These are phyloP conservation scores for Epinotia brunnichana DNA, from an alignment of 2,888 invertebrate species.

Conservation along the genomic window DNA sequence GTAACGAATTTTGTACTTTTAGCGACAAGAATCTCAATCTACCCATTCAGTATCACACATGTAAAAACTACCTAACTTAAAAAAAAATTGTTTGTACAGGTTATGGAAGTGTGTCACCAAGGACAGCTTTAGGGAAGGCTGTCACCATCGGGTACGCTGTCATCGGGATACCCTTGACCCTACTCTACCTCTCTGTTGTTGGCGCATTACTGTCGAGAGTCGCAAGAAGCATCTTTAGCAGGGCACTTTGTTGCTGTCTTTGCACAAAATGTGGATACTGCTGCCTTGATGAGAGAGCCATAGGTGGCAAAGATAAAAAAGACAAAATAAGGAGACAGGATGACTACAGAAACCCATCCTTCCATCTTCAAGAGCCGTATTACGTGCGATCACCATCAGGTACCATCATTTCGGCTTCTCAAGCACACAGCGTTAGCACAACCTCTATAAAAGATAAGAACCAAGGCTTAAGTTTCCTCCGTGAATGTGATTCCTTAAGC, in stretches of 20 bases:
- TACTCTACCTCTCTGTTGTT: constrained; percentile 93
- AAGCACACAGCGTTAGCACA: constrained; percentile 75
- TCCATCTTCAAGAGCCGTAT: constrained; percentile 87
- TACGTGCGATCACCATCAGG: constrained; percentile 85
- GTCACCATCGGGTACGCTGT: constrained; percentile 95
- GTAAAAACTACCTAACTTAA: background rate
- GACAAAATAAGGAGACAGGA: constrained; percentile 90
- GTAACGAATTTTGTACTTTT: too few relatives aligned
- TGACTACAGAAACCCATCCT: constrained; percentile 85
- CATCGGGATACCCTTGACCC: constrained; percentile 93
- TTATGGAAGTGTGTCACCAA: constrained; percentile 96
- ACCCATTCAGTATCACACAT: background rate
- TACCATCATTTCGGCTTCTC: constrained; percentile 80
- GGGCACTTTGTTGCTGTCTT: constrained; percentile 92
- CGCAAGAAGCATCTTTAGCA: constrained; percentile 91
- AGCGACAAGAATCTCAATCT: too few relatives aligned
- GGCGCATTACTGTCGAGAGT: constrained; percentile 93
- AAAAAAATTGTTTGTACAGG: constrained; percentile 84
- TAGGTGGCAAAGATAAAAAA: constrained; percentile 91
- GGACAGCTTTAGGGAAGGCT: constrained; percentile 94
- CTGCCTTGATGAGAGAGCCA: constrained; percentile 92
- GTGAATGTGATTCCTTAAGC: constrained; percentile 83
- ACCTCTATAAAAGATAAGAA: constrained; percentile 77
- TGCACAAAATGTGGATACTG: constrained; percentile 95
- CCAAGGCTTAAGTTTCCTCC: constrained; percentile 73